Base-by-base conservation (phyloP, 2,113 vertebrate species). In the Lepisosteus oculatus region DNA sequence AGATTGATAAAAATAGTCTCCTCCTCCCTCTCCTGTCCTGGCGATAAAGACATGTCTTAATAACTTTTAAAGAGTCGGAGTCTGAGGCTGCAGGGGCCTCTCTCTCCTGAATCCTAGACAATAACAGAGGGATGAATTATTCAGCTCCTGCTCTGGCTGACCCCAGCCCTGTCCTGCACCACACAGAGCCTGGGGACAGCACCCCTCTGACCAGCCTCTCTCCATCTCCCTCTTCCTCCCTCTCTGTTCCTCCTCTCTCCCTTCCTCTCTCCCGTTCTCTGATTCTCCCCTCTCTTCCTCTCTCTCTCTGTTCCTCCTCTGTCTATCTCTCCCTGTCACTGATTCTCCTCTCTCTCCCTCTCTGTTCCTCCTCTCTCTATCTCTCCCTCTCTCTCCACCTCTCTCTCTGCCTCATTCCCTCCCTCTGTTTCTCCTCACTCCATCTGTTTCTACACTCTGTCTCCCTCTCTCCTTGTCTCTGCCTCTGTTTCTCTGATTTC, bases 61-160 rank as follows among this genome's bases (percentile, higher is more conserved):
- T 73, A 73, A 73, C 72, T 68, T 73, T 67, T 73, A 73, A 73
- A 73, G 47, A 68, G 72, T 73, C 57, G 68, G 65, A 42, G 55
- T 56, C 65, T 45, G 56, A 59, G 56, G 66, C 72, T 65, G 55
- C 42, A 62, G 66, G 64, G 65, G 56, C 66, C 9, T 65, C 43
- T 65, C 43, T 8, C 55, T 54, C 61, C 65, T 67, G 65, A 73
- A 67, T 59, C 51, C 54, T 43, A 47, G 55, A 51, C 55, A 59
- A 43, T 45, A 29, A 57, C n/a, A 29, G 62, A 51, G 64, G 17
- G 65, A 73, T 73, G 65, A 73, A 73, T 73, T 67, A 73, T 73
- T 73, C 56, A 73, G 65, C 15, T 43, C 8, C 6, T 43, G 64
- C 71, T 64, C 42, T 43, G 43, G 65, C 47, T 29, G 29, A 29